Conservation (phyloP, 2,113 vertebrate genomes). For the Sander vitreus region DNA sequence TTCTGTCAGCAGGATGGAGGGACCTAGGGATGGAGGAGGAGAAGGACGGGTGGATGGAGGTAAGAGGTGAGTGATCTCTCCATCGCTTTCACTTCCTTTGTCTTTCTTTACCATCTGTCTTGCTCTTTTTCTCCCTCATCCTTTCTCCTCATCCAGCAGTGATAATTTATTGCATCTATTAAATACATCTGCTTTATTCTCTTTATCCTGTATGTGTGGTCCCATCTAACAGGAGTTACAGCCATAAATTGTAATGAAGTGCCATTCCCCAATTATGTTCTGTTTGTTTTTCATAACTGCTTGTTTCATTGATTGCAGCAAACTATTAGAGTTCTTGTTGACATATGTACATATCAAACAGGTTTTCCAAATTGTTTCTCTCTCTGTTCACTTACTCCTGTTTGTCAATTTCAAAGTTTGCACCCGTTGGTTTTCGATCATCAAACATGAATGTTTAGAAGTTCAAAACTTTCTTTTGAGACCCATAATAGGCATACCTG, state of each 20-base stretch:
- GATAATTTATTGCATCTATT: neutral
- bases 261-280: slow-evolving; percentile 30
- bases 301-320: slow-evolving; percentile 37
- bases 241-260: slow-evolving; percentile 31
- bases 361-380: slow-evolving; percentile 20
- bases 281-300: slow-evolving; percentile 45
- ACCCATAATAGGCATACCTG: neutral
- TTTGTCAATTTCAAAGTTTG: slow-evolving; percentile 32
- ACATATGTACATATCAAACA: slow-evolving; percentile 24
- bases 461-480: neutral
- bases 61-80: slow-evolving; percentile 60
- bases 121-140: neutral
- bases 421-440: neutral
- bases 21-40: slow-evolving; percentile 50
- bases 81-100: slow-evolving; percentile 26
- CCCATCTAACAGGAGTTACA: neutral
- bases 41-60: slow-evolving; percentile 47
- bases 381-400: neutral
- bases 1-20: slow-evolving; percentile 74
- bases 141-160: neutral
- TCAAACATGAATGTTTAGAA: neutral
- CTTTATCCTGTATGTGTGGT: neutral
- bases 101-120: neutral
- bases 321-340: slow-evolving; percentile 37
- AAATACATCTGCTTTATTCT: slow-evolving; percentile 12